Evolutionary conservation across 2,888 invertebrate species (phyloP), one percentile per base, ranked within the genome.

Genomic region (Patella caerulea): DNA sequence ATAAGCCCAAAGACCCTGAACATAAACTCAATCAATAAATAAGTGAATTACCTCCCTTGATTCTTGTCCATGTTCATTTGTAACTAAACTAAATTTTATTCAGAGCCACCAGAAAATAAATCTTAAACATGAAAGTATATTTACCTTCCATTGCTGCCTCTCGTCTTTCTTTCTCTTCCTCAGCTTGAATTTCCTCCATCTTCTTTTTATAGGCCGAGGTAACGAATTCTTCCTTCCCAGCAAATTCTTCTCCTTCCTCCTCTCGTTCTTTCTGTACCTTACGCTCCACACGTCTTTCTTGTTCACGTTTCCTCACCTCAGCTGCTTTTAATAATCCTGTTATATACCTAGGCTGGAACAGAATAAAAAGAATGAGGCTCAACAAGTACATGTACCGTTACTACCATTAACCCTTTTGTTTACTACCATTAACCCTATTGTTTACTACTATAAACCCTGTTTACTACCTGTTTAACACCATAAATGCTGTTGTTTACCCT

Each of bases 151-250:
- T 92, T 89, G 95, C 95, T 83, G 96, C 96, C 91, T 96, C 95
- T 17, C 95, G 93, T 89, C 94, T 94, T 89, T 98, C 97, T 88
- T 95, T 95, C 88, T 97, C 97, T 89, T 98, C 96, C 86, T 96
- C 94, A 88, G 94, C 93, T 81, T 95, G 94, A 92, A 97, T 93
- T 92, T 98, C 97, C 91, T 97, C 96, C 87, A 99, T 93, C 92
- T 98, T 98, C 90, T 97, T 95, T 85, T 96, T 95, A 92, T 99
- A 99, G 0, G 98, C 95, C 0, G 96, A 94, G 0, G 99, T 99
- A 0, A 99, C 97, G 93, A 98, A 99, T 2, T 96, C 95, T 92
- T 99, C 99, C 91, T 99, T 99, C 90, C 98, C 98, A 77, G 95
- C 95, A 91, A 95, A 99, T 92, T 95, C 94, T 82, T 96, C 95